Percentiles rank a stretch among this genome's conserved stretches.
These are phyloP conservation scores for Conops quadrifasciatus DNA, from an alignment of 2,888 invertebrate species.

Conservation along the genomic window DNA sequence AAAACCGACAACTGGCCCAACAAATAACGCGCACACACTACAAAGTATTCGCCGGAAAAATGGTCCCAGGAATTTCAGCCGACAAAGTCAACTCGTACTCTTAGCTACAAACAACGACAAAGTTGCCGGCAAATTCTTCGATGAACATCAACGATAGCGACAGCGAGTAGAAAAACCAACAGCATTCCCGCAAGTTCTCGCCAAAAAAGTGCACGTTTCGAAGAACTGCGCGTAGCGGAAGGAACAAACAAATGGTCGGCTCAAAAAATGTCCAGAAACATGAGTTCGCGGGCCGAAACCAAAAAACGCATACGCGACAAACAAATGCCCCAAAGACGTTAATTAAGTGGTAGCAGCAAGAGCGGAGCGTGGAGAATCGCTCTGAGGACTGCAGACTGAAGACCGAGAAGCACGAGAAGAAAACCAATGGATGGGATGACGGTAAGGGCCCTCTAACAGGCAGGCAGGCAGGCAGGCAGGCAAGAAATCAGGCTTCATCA, in stretches of 20 bases:
- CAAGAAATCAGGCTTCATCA: neutral
- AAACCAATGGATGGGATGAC: too few relatives aligned
- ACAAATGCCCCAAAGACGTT: neutral
- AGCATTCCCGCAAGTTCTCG: neutral
- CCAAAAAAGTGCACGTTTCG: too few relatives aligned
- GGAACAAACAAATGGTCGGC: neutral
- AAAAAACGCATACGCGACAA: neutral
- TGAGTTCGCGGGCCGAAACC: too few relatives aligned
- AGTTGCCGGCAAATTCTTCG: conserved; percentile 2
- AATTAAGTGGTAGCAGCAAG: neutral
- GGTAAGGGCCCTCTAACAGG: too few relatives aligned
- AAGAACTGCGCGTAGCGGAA: too few relatives aligned
- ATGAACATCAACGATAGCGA: neutral
- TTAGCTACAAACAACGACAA: neutral
- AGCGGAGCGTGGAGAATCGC: neutral
- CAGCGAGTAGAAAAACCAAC: neutral
- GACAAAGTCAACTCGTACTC: too few relatives aligned
- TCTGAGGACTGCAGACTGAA: neutral
- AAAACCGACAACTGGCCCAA: neutral
- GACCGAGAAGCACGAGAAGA: too few relatives aligned
- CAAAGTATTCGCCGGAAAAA: neutral
- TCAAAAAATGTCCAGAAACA: too few relatives aligned
- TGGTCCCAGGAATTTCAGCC: conserved; percentile 19
- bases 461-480: too few relatives aligned
- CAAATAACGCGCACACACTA: neutral